A percentile compares a stretch with the other conserved stretches of the same genome.
phyloP scores from a whole-genome alignment of 2,888 invertebrate genomes.

The Nephrocerus scutellatus region DNA sequence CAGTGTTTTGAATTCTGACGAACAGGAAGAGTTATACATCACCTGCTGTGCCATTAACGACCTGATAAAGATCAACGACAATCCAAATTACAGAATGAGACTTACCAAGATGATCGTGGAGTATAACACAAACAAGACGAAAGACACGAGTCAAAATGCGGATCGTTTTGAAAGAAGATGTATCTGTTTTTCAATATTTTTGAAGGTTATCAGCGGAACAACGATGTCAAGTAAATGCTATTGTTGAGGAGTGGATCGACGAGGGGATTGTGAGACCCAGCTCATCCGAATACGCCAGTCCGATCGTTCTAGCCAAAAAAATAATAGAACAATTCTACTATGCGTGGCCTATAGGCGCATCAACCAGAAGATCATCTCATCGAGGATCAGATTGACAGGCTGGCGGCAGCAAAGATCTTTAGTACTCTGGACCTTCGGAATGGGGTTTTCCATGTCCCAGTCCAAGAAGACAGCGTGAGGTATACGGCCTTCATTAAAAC shows the following conservation, averaged over 20 bases:
- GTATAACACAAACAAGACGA: constrained; percentile 1
- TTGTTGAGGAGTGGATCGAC: no score
- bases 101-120: constrained; percentile 2
- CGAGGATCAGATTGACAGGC: constrained; percentile 31
- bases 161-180: constrained; percentile 5
- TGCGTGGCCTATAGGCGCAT: constrained; percentile 22
- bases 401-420: no score
- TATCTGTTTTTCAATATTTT: constrained; percentile 5
- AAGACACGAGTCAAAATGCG: constrained; percentile 8
- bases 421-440: no score
- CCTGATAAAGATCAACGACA: no score
- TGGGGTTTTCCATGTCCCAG: no score
- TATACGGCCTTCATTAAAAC: constrained; percentile 32
- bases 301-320: constrained; percentile 25
- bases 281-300: no score
- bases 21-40: background rate
- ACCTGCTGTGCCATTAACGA: constrained; percentile 3
- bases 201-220: no score
- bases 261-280: no score
- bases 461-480: constrained; percentile 20
- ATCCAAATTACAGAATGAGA: background rate
- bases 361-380: constrained; percentile 21
- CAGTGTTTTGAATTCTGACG: no score
- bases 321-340: constrained; percentile 19
- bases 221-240: no score